phyloP scores from a whole-genome alignment of 2,113 vertebrate species.

The Channa argus region DNA sequence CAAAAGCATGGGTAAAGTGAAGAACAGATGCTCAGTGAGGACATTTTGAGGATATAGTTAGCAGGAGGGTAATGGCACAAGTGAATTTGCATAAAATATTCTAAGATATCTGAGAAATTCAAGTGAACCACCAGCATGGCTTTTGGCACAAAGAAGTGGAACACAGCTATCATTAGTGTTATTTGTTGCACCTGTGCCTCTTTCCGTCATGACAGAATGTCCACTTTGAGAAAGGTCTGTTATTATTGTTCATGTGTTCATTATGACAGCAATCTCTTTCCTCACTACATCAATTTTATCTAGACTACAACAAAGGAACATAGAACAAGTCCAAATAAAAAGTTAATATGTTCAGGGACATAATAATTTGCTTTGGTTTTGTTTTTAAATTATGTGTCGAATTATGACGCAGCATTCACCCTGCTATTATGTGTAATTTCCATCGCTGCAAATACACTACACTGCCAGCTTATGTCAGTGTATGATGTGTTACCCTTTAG shows the following conservation, averaged over 20 bases:
- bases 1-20: background rate
- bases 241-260: background rate
- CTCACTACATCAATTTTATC: background rate
- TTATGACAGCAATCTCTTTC: constrained; percentile 22
- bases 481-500: too few relatives aligned
- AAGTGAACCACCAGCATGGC: background rate
- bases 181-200: constrained; percentile 14
- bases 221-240: background rate
- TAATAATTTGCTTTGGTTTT: background rate
- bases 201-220: constrained; percentile 19
- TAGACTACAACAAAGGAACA: background rate
- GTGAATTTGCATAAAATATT: constrained; percentile 14
- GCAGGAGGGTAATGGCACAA: background rate
- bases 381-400: constrained; percentile 6
- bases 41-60: background rate
- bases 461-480: too few relatives aligned
- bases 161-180: background rate
- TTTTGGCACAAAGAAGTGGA: constrained; percentile 4
- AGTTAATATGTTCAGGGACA: background rate
- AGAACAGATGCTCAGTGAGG: background rate
- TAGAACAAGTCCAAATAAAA: background rate
- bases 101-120: constrained; percentile 5
- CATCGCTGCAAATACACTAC: too few relatives aligned
- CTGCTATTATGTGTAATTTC: constrained; percentile 20
- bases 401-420: background rate